These are phyloP conservation scores for Drosophila kurseongensis DNA, from an alignment of 1,140 invertebrate species.

Conservation along the genomic window DNA sequence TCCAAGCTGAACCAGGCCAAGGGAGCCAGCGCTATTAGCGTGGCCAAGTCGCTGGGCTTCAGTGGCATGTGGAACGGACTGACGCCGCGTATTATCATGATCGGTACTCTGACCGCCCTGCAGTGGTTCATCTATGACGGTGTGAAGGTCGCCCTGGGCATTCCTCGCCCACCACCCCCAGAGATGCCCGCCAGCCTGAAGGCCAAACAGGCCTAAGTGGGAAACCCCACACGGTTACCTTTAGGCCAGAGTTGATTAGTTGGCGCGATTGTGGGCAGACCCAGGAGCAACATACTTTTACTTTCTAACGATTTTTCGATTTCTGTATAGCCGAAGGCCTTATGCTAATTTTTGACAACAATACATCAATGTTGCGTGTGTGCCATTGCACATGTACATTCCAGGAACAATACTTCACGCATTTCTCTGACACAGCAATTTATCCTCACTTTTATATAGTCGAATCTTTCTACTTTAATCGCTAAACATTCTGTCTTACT, in stretches of 20 bases:
- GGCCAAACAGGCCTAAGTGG: slow-evolving; percentile 86
- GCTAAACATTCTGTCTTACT: slow-evolving; percentile 41
- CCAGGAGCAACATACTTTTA: slow-evolving; percentile 46
- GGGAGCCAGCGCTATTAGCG: slow-evolving; percentile 88
- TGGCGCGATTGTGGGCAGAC: slow-evolving; percentile 26
- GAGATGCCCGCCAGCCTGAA: slow-evolving; percentile 98
- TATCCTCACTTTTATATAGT: slow-evolving; percentile 13
- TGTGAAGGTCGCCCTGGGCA: slow-evolving; percentile 94
- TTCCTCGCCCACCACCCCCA: slow-evolving; percentile 99
- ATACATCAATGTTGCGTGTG: slow-evolving; percentile 40
- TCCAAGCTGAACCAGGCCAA: slow-evolving; percentile 97
- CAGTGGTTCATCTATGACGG: slow-evolving; percentile 99
- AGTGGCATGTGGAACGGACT: slow-evolving; percentile 97
- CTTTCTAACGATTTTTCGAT: slow-evolving; percentile 25
- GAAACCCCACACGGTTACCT: slow-evolving; percentile 26
- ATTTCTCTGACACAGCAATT: slow-evolving; percentile 38
- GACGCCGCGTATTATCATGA: slow-evolving; percentile 99
- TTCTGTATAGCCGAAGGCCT: slow-evolving; percentile 22
- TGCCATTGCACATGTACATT: slow-evolving; percentile 42
- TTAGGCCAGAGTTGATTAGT: slow-evolving; percentile 47
- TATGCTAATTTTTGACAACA: slow-evolving; percentile 5
- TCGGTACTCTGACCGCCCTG: slow-evolving; percentile 98
- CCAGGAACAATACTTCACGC: slow-evolving; percentile 36
- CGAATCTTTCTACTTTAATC: slow-evolving; percentile 20
- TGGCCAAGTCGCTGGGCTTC: slow-evolving; percentile 89